Base-by-base conservation (phyloP, 2,888 invertebrate species). In the Folsomia manolachei region DNA sequence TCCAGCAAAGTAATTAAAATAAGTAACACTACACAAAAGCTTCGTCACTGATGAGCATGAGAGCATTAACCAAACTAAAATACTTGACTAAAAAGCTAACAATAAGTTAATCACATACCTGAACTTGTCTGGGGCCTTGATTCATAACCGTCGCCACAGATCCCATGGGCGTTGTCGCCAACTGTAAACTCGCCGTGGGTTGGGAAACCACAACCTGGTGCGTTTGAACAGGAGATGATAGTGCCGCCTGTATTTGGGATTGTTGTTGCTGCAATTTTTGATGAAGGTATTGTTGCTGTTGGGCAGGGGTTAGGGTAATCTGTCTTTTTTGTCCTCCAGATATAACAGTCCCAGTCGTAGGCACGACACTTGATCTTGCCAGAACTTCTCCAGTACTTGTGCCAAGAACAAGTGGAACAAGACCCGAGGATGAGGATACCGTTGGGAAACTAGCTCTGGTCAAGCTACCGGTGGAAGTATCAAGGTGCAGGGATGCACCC, bases 81-180 rank as follows among this genome's bases (percentile, higher is more conserved):
- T n/a, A n/a, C n/a, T n/a, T n/a, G n/a, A n/a, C n/a, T n/a, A n/a
- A n/a, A n/a, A n/a, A n/a, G 9, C 51, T 19, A 60, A 60, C 60
- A 60, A 19, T n/a, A 66, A 39, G 9, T 39, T 11, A 23, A n/a
- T 23, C 2, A 67, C n/a, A 24, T 63, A 71, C 71, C 39, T 71
- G 71, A 21, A 71, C 71, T 25, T 71, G 71, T n/a, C 71, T 23
- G 0, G 71, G 51, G 11, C 69, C 71, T 21, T 73, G 70, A 1
- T 69, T 69, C 2, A 77, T 73, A 21, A 73, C 71, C 1, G 76
- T 71, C 1, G 71, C 64, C 7, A 71, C 53, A 4, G 72, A 68
- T 18, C 69, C 68, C n/a, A 73, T 27, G 19, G 71, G 70, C 2
- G 73, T 65, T 0, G 72, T 70, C 1, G 69, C 52, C 9, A 70